Percentiles rank a stretch among this genome's conserved stretches.
Evolutionary conservation across 2,888 invertebrate species (phyloP).

Genomic region (Tetragonisca angustula): DNA sequence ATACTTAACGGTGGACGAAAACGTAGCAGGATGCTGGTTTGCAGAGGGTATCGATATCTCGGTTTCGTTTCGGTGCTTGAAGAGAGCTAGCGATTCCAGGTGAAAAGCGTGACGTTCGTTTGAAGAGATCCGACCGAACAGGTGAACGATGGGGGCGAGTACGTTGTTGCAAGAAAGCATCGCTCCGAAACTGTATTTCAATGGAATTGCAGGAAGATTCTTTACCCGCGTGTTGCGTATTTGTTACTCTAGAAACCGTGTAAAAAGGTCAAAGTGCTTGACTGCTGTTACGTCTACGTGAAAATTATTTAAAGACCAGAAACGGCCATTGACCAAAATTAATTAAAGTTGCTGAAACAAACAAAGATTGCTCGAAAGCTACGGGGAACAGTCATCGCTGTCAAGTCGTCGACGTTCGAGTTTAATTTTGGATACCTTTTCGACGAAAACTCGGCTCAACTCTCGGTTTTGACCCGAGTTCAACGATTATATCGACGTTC

Average conservation of each 20-base stretch:
- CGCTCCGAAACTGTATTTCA: not conserved
- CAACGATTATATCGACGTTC: not conserved
- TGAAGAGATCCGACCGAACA: not conserved
- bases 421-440: not conserved
- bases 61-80: constrained; percentile 12
- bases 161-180: not conserved
- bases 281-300: no score
- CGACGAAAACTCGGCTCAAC: not conserved
- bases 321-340: not conserved
- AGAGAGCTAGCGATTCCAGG: not conserved
- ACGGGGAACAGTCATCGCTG: not conserved
- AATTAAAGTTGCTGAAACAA: no score
- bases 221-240: no score
- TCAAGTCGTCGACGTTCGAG: not conserved
- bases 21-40: constrained; percentile 40
- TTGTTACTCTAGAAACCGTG: no score
- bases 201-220: not conserved
- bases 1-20: constrained; percentile 45
- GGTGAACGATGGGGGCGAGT: not conserved
- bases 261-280: not conserved
- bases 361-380: no score
- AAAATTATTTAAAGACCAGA: not conserved
- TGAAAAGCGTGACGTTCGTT: not conserved
- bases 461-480: no score
- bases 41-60: constrained; percentile 32